Base-by-base conservation (phyloP, 2,113 vertebrate species). In the Poecilia latipinna region DNA sequence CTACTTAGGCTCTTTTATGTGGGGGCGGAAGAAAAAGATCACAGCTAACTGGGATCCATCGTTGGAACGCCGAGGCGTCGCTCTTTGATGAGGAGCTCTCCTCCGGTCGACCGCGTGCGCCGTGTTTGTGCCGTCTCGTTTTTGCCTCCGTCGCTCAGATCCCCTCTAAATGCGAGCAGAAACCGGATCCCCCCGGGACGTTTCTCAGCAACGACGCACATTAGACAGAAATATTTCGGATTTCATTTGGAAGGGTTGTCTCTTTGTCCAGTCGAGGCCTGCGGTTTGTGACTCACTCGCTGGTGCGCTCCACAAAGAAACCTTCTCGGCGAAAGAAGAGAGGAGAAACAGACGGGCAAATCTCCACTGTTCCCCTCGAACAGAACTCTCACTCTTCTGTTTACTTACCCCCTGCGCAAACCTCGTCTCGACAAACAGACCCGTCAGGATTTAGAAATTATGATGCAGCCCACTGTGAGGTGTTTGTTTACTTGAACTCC, bases 401-500 rank as follows among this genome's bases (percentile, higher is more conserved):
- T 70, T 44, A 28, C 65, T 39, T n/a, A 32, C 65, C 75, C 77
- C 77, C 4, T 61, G 54, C 72, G 74, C 80, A 89, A 84, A 84
- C 84, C 78, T 82, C 88, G 78, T 91, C 83, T 86, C 64, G 71
- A 84, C 82, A 90, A 90, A 90, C 88, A 79, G 67, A 70, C 73
- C 28, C 51, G 42, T 81, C 80, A 81, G 65, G 85, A 84, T 79
- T 82, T 26, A 70, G 78, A 68, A 64, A 72, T 79, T 61, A 73
- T 71, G 80, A 75, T 54, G 73, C 42, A 65, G 68, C 72, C 78
- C 68, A 44, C 75, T 82, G 74, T 90, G 71, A 1, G 35, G 64
- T 89, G 87, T 88, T 88, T 93, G 86, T 93, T 94, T 91, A 84
- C 74, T 79, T 89, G 84, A 86, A 83, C 83, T 65, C 44, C 68